Conservation (phyloP, 2,888 invertebrate species). For the Palloptera scutellata region DNA sequence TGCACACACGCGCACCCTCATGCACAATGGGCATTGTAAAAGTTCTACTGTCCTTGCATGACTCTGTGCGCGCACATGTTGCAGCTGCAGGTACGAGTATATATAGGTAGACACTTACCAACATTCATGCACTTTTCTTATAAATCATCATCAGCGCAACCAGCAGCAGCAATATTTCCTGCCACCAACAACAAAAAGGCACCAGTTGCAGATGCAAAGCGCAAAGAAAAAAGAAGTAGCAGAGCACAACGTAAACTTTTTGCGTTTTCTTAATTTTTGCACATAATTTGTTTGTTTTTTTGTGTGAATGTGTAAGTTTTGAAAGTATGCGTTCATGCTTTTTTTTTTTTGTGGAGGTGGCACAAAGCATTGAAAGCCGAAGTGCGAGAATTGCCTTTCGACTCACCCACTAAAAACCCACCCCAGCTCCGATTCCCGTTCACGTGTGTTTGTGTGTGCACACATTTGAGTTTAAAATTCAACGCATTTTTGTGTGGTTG, state of each 20-base stretch:
- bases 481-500: not conserved
- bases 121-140: constrained; percentile 23
- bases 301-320: not conserved
- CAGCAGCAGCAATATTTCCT: not conserved
- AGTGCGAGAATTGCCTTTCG: too few species aligned
- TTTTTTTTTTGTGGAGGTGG: too few species aligned
- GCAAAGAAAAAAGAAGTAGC: not conserved
- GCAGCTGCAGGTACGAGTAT: not conserved
- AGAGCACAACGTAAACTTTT: not conserved
- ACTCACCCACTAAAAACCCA: too few species aligned
- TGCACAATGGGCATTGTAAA: constrained; percentile 24
- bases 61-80: not conserved
- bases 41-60: constrained; percentile 31
- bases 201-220: constrained; percentile 19
- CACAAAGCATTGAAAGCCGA: too few species aligned
- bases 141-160: constrained; percentile 32
- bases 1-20: constrained; percentile 41
- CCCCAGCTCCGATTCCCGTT: too few species aligned
- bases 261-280: constrained; percentile 24
- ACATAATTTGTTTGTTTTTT: constrained; percentile 22
- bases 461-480: not conserved
- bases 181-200: not conserved
- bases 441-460: constrained; percentile 7
- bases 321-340: not conserved
- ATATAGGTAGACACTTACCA: constrained; percentile 7